phyloP scores from a whole-genome alignment of 2,113 vertebrate genomes.

The Patagioenas fasciata region DNA sequence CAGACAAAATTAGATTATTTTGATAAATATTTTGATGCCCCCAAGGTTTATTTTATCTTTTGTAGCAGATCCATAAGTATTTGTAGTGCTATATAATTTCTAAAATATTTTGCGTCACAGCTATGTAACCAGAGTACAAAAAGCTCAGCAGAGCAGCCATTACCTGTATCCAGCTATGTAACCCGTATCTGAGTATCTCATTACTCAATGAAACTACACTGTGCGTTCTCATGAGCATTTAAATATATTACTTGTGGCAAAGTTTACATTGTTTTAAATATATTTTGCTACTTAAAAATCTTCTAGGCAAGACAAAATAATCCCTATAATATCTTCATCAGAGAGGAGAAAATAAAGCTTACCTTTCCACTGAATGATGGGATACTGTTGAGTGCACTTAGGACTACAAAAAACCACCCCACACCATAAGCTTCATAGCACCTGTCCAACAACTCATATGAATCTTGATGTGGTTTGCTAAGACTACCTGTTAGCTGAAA shows the following conservation, averaged over 20 bases:
- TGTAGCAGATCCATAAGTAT: not conserved
- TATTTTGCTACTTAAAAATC: not conserved
- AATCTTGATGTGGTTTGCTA: not conserved
- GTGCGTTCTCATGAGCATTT: not conserved
- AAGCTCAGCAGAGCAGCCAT: not conserved
- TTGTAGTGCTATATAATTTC: not conserved
- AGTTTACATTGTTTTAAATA: not conserved
- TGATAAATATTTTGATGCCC: not conserved
- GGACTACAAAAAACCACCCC: not conserved
- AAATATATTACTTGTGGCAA: not conserved
- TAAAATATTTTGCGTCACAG: not conserved
- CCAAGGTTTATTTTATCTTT: not conserved
- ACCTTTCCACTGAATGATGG: not conserved
- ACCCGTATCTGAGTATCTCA: fast-evolving
- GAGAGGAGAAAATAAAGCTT: not conserved
- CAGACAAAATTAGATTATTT: not conserved
- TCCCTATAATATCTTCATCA: not conserved
- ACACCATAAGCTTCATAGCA: not conserved
- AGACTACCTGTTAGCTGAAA: not conserved
- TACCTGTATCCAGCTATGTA: not conserved
- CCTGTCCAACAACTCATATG: not conserved
- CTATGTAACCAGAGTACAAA: not conserved
- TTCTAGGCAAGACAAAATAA: not conserved
- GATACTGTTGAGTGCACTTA: not conserved
- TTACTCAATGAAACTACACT: not conserved